Base-by-base conservation (phyloP, 1,140 invertebrate genomes). In the Halyomorpha halys region DNA sequence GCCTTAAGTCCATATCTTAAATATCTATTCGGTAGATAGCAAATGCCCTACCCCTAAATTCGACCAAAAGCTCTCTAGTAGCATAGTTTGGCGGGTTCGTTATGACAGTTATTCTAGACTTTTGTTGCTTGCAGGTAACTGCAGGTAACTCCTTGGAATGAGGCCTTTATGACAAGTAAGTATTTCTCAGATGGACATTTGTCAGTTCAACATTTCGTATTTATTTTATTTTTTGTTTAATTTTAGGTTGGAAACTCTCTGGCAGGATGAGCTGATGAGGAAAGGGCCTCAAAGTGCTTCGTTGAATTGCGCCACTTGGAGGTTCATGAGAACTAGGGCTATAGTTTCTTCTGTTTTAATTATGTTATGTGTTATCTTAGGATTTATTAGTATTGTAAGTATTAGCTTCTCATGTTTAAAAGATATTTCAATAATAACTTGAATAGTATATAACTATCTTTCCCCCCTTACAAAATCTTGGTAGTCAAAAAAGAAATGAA, bases 321-420 rank as follows among this genome's bases (percentile, higher is more conserved):
- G 72, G 65, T 86, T 85, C 68, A 77, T 80, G 19, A 73, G 77
- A 59, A 82, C 78, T 19, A 74, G 83, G 51, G 68, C 83, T 44
- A 70, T 81, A 9, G 59, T 82, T 51, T 75, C 79, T 9, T 77
- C 76, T 21, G 59, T 80, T 44, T 71, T 84, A 34, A 79, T 83
- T 63, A 67, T 77, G 5, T 68, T 78, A 4, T 79, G 79, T 51
- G 69, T 84, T 14, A 71, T 78, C 16, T 74, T 82, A 64, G 81
- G 82, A 61, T 86, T 87, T 71, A 69, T 85, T 61, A 79, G 78
- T 65, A 81, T 84, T 47, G 83, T 84, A 75, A 77, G 78, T 74
- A 61, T 15, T 21, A 45, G 67, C 44, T 18, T 21, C 47, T 49
- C 16, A 49, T 18, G 11, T 49, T 49, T 49, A 13, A 49, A 4